These are phyloP conservation scores for Hyposoter dolosus DNA, from an alignment of 2,888 invertebrate species.

Conservation along the genomic window DNA sequence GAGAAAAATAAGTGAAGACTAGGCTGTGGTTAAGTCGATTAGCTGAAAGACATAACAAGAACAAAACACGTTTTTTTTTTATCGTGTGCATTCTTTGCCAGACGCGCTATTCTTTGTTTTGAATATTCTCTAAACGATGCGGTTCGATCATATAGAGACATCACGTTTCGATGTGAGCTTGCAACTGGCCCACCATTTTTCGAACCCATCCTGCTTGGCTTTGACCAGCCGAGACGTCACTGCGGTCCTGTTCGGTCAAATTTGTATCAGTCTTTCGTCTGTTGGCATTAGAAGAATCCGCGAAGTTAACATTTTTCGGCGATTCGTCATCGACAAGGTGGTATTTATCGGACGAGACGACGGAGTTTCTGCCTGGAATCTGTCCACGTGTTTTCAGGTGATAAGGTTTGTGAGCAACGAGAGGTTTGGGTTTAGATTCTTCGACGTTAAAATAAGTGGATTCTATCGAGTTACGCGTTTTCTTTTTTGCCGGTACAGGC, in stretches of 20 bases:
- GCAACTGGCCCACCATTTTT: conserved; percentile 83
- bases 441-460: background rate
- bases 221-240: conserved; percentile 82
- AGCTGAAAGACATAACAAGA: conserved; percentile 4
- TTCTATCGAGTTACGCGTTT: conserved; percentile 30
- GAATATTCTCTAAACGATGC: background rate
- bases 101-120: background rate
- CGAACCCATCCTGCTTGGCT: conserved; percentile 83
- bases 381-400: conserved; percentile 74
- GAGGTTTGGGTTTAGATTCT: conserved; percentile 72
- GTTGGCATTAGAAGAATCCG: background rate
- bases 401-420: conserved; percentile 78
- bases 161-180: conserved; percentile 80
- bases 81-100: conserved; percentile 14
- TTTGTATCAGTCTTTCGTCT: conserved; percentile 27
- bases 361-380: background rate
- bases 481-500: conserved; percentile 78
- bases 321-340: background rate
- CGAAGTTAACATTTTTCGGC: background rate
- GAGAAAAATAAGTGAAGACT: conserved; percentile 40
- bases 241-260: conserved; percentile 71
- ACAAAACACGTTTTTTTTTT: background rate
- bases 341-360: background rate
- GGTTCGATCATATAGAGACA: conserved; percentile 26
- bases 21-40: conserved; percentile 43